phyloP scores from a whole-genome alignment of 2,797 vertebrate species.

The Stomatorhinus walkeri region DNA sequence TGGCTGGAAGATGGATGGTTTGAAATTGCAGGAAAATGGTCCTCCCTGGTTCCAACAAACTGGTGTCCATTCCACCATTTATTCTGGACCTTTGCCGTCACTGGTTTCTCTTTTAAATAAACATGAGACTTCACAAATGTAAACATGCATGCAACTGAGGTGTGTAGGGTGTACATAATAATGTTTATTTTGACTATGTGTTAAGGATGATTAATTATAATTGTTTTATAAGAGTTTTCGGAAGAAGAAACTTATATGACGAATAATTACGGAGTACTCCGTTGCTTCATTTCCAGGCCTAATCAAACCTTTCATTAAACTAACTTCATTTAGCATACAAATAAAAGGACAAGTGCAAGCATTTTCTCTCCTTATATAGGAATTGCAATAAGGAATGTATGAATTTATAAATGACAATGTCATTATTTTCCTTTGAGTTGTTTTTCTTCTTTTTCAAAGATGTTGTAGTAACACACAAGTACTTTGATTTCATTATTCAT shows the following conservation, averaged over 20 bases:
- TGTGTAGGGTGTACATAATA: not conserved
- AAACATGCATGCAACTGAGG: not conserved
- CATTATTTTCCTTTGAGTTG: not conserved
- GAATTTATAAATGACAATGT: not conserved
- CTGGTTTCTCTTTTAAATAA: not conserved
- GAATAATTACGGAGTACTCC: not conserved
- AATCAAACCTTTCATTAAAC: not conserved
- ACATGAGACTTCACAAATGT: not conserved
- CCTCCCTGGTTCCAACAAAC: not conserved
- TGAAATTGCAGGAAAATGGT: not conserved
- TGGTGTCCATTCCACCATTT: not conserved
- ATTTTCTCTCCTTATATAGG: not conserved
- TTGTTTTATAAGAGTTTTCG: not conserved
- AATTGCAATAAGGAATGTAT: not conserved
- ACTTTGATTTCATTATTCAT: not conserved
- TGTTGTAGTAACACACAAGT: not conserved
- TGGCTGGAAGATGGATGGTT: not conserved
- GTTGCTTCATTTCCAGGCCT: not conserved
- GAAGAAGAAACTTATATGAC: not conserved
- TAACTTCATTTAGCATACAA: not conserved
- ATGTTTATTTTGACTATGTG: not conserved
- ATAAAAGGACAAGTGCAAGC: not conserved
- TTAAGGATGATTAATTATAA: not conserved
- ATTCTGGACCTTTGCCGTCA: not conserved
- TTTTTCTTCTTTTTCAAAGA: not conserved